Percentiles rank a stretch among this genome's conserved stretches.
phyloP scores from a whole-genome alignment of 2,113 vertebrate species.

The Sciurus niger region DNA sequence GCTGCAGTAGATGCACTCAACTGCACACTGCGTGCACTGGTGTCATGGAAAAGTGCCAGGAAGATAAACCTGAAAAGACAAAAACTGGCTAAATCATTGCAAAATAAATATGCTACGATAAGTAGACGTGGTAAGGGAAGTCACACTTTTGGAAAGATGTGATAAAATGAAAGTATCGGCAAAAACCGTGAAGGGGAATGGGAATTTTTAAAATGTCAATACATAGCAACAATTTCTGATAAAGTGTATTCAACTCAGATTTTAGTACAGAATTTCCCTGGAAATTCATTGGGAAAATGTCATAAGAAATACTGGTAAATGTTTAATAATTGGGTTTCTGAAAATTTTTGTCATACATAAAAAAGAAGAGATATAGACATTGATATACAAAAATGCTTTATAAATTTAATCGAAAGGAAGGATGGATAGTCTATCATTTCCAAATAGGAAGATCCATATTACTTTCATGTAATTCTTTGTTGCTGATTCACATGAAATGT shows the following conservation, averaged over 20 bases:
- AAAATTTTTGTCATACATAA: background rate
- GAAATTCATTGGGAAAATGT: background rate
- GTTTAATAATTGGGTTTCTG: background rate
- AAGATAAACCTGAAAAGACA: background rate
- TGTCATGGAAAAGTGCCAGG: background rate
- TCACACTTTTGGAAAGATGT: background rate
- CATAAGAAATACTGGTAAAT: background rate
- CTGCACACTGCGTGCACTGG: too few species aligned
- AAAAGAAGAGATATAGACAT: background rate
- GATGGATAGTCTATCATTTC: background rate
- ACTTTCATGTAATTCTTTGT: background rate
- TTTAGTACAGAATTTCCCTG: background rate
- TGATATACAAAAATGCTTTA: background rate
- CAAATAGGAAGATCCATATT: conserved; percentile 11
- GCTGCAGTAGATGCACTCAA: background rate
- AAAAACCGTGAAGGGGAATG: background rate
- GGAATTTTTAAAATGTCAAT: conserved; percentile 24
- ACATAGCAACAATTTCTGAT: background rate
- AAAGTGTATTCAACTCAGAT: background rate
- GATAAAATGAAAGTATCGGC: background rate
- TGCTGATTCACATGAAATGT: background rate
- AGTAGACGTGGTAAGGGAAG: background rate
- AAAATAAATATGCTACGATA: background rate
- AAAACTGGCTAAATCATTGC: background rate
- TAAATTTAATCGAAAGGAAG: background rate